Evolutionary conservation across 2,113 vertebrate genomes (phyloP), one percentile per base, ranked within the genome.

Genomic region (Pao palembangensis): DNA sequence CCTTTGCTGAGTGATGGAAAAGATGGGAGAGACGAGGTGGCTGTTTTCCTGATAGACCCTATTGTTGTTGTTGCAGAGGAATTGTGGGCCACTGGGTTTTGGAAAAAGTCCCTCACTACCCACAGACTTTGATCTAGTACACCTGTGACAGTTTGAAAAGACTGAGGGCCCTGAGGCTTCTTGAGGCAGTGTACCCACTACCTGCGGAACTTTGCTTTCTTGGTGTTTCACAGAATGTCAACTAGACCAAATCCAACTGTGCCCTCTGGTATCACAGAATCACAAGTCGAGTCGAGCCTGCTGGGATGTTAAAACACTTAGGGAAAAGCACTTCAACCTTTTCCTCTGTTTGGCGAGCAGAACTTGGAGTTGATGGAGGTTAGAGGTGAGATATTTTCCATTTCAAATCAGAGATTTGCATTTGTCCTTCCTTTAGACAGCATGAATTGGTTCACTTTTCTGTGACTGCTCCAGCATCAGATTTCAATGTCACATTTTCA

Each of bases 401-500:
- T 84, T 80, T 82, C 59, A 71, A 72, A 76, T 79, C 16, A 20
- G 18, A 49, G 3, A 81, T 87, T 86, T 75, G 65, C 76, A 83
- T 84, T 80, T 16, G 83, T 81, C 78, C 78, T 81, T 80, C 68
- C 51, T 8, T 43, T 42, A 1, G 53, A 71, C 56, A 0, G 13
- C 38, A 21, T 34, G 67, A 72, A 78, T 73, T 47, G 50, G 59
- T 76, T 55, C 41, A 28, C 42, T 61, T 79, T 73, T 51, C 41
- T 20, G 41, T 60, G 55, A 73, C 70, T 73, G 75, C 54, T 74
- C 66, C 61, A 53, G 48, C 34, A 19, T 66, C 8, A 19, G 34
- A 70, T 59, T 58, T 77, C 76, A 82, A 75, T 61, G 85, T 87
- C 76, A 73, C 60, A 10, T 72, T 76, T 76, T 74, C 76, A 79